Conservation (phyloP, 2,113 vertebrate species). For the Halcyon malimbica region DNA sequence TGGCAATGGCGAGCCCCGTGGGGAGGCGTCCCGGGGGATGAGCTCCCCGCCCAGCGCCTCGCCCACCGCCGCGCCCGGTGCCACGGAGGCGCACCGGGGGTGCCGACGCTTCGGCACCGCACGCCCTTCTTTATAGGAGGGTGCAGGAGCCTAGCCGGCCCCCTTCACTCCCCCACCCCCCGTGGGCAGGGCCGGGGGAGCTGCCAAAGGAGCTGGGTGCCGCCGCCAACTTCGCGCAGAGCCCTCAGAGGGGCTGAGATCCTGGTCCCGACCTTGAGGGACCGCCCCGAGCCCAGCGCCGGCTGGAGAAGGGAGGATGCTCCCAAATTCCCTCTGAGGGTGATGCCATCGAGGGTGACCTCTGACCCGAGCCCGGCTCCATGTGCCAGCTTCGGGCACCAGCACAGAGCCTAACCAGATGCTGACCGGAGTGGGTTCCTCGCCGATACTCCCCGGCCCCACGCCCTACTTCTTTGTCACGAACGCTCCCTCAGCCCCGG, state of each 20-base stretch:
- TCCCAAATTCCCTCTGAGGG: neutral
- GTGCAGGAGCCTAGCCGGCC: neutral
- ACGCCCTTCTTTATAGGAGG: neutral
- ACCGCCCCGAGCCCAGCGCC: fast-evolving
- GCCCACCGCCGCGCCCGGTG: neutral
- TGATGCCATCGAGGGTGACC: slow-evolving; percentile 63
- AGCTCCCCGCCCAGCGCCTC: neutral
- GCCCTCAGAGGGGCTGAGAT: neutral
- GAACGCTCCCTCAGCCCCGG: neutral
- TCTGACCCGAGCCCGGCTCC: slow-evolving; percentile 69
- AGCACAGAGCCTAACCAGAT: neutral
- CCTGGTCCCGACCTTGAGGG: neutral
- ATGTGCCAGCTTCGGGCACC: neutral
- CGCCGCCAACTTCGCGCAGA: neutral
- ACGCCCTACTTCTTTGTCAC: neutral
- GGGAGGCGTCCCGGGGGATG: neutral
- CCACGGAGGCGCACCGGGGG: neutral
- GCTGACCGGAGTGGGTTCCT: neutral
- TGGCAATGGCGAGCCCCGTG: neutral
- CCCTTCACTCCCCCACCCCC: neutral
- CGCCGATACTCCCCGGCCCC: neutral
- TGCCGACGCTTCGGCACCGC: neutral
- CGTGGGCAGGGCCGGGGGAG: neutral
- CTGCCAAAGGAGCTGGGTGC: neutral
- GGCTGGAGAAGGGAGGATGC: neutral